phyloP scores from a whole-genome alignment of 2,797 vertebrate species.

The Sebastes taczanowskii region DNA sequence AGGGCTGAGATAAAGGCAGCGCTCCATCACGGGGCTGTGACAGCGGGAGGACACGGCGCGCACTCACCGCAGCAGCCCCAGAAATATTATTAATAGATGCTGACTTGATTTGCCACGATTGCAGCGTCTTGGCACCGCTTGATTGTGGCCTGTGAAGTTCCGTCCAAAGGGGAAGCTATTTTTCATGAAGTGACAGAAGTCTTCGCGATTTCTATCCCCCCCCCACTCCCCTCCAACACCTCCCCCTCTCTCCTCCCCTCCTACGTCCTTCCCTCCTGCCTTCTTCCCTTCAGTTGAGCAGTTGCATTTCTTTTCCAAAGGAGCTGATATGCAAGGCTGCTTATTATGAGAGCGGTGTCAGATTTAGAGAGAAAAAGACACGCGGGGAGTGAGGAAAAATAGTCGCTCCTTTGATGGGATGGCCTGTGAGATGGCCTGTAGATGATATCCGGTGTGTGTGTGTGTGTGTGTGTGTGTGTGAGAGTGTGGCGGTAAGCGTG shows the following conservation, averaged over 20 bases:
- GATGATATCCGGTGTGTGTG: slow-evolving; percentile 54
- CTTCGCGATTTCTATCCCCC: slow-evolving; percentile 66
- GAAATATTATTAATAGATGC: slow-evolving; percentile 99
- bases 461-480: too few relatives aligned
- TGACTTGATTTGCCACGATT: slow-evolving; percentile 98
- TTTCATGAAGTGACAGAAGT: slow-evolving; percentile 99
- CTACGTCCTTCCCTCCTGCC: slow-evolving; percentile 9
- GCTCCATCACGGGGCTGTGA: slow-evolving; percentile 97
- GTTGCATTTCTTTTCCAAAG: slow-evolving; percentile 78
- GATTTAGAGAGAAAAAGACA: slow-evolving; percentile 67
- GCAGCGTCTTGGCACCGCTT: slow-evolving; percentile 92
- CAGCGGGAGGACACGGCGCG: slow-evolving; percentile 93
- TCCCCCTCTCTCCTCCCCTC: neutral
- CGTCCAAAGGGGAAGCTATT: slow-evolving; percentile 99
- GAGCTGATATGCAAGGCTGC: slow-evolving; percentile 79
- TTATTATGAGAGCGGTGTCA: slow-evolving; percentile 79
- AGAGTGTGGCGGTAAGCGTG: neutral
- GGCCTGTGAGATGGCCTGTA: slow-evolving; percentile 72
- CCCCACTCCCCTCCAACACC: neutral
- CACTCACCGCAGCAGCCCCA: slow-evolving; percentile 89
- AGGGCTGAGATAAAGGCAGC: slow-evolving; percentile 98
- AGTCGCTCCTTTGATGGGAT: slow-evolving; percentile 75
- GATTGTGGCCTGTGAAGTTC: slow-evolving; percentile 99
- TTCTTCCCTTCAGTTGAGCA: slow-evolving; percentile 70
- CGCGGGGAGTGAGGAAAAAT: slow-evolving; percentile 48